Evolutionary conservation across 2,888 invertebrate genomes (phyloP).

Genomic region (Cataglyphis livida): DNA sequence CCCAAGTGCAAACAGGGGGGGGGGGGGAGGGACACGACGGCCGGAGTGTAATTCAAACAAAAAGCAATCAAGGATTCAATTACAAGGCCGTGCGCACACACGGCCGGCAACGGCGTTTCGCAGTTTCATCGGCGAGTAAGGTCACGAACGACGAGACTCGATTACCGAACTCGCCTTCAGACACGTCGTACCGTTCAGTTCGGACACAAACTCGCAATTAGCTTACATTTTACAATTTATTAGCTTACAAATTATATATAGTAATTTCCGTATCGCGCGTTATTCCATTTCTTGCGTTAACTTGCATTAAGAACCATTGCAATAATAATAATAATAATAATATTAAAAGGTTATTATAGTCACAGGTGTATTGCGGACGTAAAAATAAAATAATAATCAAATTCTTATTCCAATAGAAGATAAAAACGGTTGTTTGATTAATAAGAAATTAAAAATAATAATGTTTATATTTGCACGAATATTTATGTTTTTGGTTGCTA

Average conservation of each 20-base stretch:
- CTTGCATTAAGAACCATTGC: not conserved
- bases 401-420: not conserved
- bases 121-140: slow-evolving; percentile 52
- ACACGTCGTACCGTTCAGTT: slow-evolving; percentile 2
- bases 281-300: not conserved
- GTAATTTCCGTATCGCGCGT: not conserved
- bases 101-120: slow-evolving; percentile 18
- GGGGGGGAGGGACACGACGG: slow-evolving; percentile 36
- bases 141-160: slow-evolving; percentile 56
- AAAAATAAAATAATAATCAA: not conserved
- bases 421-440: not conserved
- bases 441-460: not conserved
- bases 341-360: no score
- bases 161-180: slow-evolving; percentile 48
- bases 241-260: not conserved
- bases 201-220: slow-evolving; percentile 28
- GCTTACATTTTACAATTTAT: not conserved
- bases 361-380: slow-evolving; percentile 14
- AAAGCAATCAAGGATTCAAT: slow-evolving; percentile 66
- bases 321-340: not conserved
- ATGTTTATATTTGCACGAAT: not conserved
- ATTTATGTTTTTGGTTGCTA: not conserved
- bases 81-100: slow-evolving; percentile 48
- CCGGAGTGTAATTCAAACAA: slow-evolving; percentile 61
- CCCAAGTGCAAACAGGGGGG: slow-evolving; percentile 49